Evolutionary conservation across 2,888 invertebrate genomes (phyloP).

Genomic region (Cephonodes hylas): DNA sequence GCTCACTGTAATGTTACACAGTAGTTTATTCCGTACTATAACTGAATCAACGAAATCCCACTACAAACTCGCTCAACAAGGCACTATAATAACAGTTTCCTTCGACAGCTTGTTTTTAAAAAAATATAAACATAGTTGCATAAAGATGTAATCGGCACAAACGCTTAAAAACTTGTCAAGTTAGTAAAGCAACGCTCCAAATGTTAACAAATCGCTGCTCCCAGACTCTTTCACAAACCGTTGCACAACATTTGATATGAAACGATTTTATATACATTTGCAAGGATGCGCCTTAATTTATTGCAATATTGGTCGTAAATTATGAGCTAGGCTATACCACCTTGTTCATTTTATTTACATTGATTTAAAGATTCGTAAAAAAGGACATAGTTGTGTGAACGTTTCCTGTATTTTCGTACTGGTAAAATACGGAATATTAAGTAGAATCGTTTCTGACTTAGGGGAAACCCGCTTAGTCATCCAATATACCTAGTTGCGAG

Average conservation of each 20-base stretch:
- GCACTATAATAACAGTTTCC: constrained; percentile 12
- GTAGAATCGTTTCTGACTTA: too few relatives aligned
- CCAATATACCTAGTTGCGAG: too few relatives aligned
- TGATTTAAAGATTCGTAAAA: too few relatives aligned
- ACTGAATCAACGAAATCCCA: constrained; percentile 11
- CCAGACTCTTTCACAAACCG: not conserved
- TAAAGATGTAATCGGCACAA: constrained; percentile 27
- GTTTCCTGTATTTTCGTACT: too few relatives aligned
- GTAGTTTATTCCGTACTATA: not conserved
- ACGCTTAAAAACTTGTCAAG: constrained; percentile 19
- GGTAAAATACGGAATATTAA: too few relatives aligned
- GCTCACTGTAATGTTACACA: not conserved
- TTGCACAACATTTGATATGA: not conserved
- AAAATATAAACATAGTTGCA: constrained; percentile 22
- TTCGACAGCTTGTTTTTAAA: constrained; percentile 16
- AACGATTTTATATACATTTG: not conserved
- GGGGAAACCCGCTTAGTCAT: too few relatives aligned
- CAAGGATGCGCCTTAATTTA: not conserved
- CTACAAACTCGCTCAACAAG: constrained; percentile 11
- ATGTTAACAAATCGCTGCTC: constrained; percentile 5
- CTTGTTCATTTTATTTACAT: too few relatives aligned
- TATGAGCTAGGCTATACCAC: too few relatives aligned
- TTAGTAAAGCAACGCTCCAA: constrained; percentile 17
- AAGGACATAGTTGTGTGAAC: too few relatives aligned
- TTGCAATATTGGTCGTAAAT: not conserved